Conservation (phyloP, 2,888 invertebrate species). For the Ormyrus rosae region DNA sequence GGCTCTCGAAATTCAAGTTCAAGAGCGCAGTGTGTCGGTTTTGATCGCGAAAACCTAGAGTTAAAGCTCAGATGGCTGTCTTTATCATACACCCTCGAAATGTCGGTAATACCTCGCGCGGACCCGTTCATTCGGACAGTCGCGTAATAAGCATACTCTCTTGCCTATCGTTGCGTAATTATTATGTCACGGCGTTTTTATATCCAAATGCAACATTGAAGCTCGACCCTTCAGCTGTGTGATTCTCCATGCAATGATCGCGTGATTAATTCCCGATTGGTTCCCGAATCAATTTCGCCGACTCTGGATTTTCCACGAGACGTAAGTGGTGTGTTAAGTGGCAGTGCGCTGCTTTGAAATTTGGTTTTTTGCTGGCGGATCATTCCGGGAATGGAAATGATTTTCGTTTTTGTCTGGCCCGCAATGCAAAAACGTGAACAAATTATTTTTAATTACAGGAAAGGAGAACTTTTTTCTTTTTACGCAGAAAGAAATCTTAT, state of each 20-base stretch:
- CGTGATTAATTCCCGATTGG: background rate
- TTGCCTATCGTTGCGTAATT: slow-evolving; percentile 34
- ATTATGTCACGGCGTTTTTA: slow-evolving; percentile 46
- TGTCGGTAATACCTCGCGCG: slow-evolving; percentile 16
- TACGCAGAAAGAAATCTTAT: too few species aligned
- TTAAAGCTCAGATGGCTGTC: background rate
- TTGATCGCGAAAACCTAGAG: background rate
- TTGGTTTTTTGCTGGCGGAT: background rate
- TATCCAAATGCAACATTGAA: background rate
- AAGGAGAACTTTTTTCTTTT: too few species aligned
- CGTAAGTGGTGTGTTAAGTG: background rate
- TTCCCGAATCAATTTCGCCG: background rate
- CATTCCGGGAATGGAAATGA: slow-evolving; percentile 10
- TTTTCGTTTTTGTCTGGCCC: background rate
- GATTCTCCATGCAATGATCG: background rate
- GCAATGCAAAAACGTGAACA: too few species aligned
- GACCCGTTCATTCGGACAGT: slow-evolving; percentile 11
- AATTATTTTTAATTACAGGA: too few species aligned
- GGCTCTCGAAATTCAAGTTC: slow-evolving; percentile 25
- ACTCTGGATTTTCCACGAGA: slow-evolving; percentile 2
- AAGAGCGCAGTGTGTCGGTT: slow-evolving; percentile 12
- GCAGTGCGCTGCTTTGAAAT: too few species aligned
- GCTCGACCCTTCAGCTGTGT: background rate
- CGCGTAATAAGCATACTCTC: slow-evolving; percentile 15
- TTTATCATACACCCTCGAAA: slow-evolving; percentile 39